A percentile compares a stretch with the other conserved stretches of the same genome.
phyloP scores from a whole-genome alignment of 2,113 vertebrate genomes.

The Rhabdomys dilectus region DNA sequence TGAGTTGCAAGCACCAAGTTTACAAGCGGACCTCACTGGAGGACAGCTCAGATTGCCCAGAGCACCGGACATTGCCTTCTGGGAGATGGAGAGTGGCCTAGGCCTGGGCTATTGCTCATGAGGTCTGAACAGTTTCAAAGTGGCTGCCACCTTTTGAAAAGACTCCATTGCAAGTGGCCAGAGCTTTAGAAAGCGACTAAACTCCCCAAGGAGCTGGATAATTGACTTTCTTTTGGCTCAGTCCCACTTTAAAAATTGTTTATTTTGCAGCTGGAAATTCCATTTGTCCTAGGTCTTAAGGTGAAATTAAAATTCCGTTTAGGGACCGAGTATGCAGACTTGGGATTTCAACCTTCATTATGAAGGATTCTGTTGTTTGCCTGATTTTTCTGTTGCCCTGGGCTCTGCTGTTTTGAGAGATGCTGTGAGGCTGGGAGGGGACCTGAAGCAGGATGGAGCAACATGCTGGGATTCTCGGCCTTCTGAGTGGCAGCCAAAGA shows the following conservation, averaged over 20 bases:
- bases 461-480: background rate
- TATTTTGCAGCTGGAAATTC: slow-evolving; percentile 63
- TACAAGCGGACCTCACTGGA: slow-evolving; percentile 69
- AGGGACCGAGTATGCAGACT: slow-evolving; percentile 24
- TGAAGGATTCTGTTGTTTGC: slow-evolving; percentile 58
- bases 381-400: background rate
- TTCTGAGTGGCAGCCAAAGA: background rate
- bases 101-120: slow-evolving; percentile 56
- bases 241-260: slow-evolving; percentile 69
- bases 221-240: slow-evolving; percentile 68
- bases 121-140: slow-evolving; percentile 40
- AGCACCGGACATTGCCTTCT: slow-evolving; percentile 59
- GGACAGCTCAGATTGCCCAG: slow-evolving; percentile 65
- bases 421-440: background rate
- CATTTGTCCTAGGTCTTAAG: slow-evolving; percentile 73
- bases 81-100: slow-evolving; percentile 41
- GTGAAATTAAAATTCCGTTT: slow-evolving; percentile 73
- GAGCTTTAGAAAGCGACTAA: slow-evolving; percentile 67
- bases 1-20: slow-evolving; percentile 68
- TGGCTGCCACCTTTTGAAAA: slow-evolving; percentile 55
- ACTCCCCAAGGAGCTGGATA: slow-evolving; percentile 56
- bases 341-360: slow-evolving; percentile 54
- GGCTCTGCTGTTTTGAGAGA: slow-evolving; percentile 28
- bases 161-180: slow-evolving; percentile 51
- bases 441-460: background rate